These are phyloP conservation scores for Tapirus terrestris DNA, from an alignment of 2,113 vertebrate species.

Conservation along the genomic window DNA sequence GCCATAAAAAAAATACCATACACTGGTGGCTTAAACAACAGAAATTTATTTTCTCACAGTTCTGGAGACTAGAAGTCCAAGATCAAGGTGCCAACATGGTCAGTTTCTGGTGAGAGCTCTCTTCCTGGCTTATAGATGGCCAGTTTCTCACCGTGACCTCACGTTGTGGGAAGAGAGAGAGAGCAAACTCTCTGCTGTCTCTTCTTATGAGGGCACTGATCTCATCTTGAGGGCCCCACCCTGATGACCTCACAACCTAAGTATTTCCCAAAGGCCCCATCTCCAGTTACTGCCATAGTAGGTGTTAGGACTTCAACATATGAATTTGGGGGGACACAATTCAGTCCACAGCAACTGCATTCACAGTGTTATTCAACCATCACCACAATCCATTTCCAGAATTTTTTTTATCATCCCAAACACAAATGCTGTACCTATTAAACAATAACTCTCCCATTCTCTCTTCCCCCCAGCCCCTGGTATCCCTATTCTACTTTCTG, in stretches of 20 bases:
- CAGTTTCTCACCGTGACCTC: neutral
- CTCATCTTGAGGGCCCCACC: neutral
- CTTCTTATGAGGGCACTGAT: neutral
- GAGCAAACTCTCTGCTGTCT: neutral
- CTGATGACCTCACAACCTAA: neutral
- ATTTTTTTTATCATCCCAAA: neutral
- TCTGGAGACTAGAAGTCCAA: neutral
- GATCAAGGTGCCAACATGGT: neutral
- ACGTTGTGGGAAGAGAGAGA: neutral
- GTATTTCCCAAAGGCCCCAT: neutral
- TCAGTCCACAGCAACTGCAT: neutral
- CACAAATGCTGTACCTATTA: conserved; percentile 7
- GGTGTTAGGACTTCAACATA: neutral
- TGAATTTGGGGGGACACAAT: neutral
- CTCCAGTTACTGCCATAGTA: neutral
- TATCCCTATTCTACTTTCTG: neutral
- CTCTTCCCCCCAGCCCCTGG: neutral
- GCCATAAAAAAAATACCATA: neutral
- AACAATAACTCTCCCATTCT: neutral
- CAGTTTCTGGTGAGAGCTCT: neutral
- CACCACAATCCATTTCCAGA: neutral
- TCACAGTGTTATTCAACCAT: neutral
- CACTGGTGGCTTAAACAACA: neutral
- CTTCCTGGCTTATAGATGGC: neutral
- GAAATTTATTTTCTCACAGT: neutral